Evolutionary conservation across 2,113 vertebrate species (phyloP).

Genomic region (Origma solitaria): DNA sequence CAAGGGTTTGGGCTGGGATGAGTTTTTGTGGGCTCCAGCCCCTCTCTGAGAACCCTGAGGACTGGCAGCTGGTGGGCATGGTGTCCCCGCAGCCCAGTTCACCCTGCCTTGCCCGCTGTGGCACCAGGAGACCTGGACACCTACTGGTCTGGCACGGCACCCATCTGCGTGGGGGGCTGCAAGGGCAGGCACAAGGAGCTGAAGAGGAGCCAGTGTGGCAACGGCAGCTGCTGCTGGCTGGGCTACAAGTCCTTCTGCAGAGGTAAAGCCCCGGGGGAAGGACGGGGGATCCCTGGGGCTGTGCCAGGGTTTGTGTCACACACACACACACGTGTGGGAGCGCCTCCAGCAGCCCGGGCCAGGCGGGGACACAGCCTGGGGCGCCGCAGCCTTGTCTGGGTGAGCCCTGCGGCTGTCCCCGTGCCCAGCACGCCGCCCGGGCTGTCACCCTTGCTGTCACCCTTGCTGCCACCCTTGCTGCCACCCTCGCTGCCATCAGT

Average conservation of each 20-base stretch:
- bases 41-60: background rate
- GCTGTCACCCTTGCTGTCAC: background rate
- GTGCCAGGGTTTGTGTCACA: background rate
- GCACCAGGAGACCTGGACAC: conserved; percentile 45
- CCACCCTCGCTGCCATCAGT: background rate
- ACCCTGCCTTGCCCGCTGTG: background rate
- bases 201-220: conserved; percentile 77
- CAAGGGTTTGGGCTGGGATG: background rate
- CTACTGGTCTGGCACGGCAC: conserved; percentile 80
- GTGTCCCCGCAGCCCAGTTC: background rate
- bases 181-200: conserved; percentile 74
- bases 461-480: background rate
- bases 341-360: background rate
- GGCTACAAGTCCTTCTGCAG: conserved; percentile 81
- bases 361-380: fast-evolving
- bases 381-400: fast-evolving
- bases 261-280: conserved; percentile 54
- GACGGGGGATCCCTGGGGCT: fast-evolving
- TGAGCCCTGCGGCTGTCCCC: background rate
- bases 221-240: conserved; percentile 82
- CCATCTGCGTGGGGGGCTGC: conserved; percentile 79
- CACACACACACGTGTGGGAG: fast-evolving
- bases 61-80: background rate
- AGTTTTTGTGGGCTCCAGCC: background rate
- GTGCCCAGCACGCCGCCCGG: background rate